A percentile compares a stretch with the other conserved stretches of the same genome.
Conservation (phyloP, 2,797 vertebrate genomes). For the Phrynocephalus vlangalii region DNA sequence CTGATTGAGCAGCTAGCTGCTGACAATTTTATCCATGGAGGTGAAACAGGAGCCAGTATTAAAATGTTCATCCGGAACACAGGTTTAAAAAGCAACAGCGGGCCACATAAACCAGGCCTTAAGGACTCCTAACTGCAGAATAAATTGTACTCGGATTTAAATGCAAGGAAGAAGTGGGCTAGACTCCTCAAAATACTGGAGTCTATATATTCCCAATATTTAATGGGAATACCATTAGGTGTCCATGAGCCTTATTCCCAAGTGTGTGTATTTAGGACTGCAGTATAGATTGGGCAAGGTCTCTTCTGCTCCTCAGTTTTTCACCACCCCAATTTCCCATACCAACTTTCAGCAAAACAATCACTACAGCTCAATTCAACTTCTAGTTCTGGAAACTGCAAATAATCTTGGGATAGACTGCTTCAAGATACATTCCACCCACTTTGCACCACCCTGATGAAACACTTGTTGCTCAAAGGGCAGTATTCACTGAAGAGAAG, state of each 20-base stretch:
- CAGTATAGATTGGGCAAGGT: not conserved
- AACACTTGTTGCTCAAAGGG: not conserved
- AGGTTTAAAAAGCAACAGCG: slow-evolving; percentile 8
- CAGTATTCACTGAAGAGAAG: not conserved
- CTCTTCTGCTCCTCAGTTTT: not conserved
- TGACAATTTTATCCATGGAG: slow-evolving; percentile 29
- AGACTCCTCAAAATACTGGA: not conserved
- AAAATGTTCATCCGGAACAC: slow-evolving; percentile 25
- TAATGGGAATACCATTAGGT: not conserved
- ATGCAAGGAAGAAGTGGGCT: not conserved
- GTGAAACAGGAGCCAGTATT: slow-evolving; percentile 20
- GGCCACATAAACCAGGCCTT: not conserved
- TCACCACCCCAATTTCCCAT: not conserved
- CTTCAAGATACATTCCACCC: not conserved
- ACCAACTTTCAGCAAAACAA: not conserved
- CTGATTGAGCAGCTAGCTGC: slow-evolving; percentile 11
- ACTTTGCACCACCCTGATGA: not conserved
- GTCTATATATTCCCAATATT: too few species aligned
- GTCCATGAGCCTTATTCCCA: not conserved
- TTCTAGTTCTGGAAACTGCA: not conserved
- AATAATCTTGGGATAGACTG: not conserved
- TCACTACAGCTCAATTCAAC: not conserved
- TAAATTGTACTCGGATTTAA: slow-evolving; percentile 2
- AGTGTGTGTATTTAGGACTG: not conserved
- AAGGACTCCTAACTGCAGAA: not conserved